Conservation (phyloP, 1,140 invertebrate genomes). For the Drosophila ohnishii region DNA sequence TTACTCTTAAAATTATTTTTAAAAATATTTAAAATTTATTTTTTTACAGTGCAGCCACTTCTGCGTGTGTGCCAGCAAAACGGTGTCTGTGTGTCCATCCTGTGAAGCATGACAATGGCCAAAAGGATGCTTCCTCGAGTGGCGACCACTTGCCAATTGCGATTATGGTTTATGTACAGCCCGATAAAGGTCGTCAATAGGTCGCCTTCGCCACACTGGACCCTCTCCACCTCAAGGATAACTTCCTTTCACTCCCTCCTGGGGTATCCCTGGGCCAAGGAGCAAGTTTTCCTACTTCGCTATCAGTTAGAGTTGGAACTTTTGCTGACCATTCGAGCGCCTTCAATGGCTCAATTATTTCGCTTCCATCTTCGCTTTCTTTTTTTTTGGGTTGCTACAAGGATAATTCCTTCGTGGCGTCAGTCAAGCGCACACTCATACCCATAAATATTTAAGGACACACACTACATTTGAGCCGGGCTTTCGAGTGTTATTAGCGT, state of each 20-base stretch:
- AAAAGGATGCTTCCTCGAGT: slow-evolving; percentile 62
- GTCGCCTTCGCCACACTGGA: slow-evolving; percentile 50
- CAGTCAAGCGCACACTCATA: slow-evolving; percentile 42
- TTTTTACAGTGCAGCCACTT: not conserved
- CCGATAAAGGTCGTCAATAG: slow-evolving; percentile 80
- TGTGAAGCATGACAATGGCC: slow-evolving; percentile 75
- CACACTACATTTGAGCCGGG: slow-evolving; percentile 43
- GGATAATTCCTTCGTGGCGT: slow-evolving; percentile 45
- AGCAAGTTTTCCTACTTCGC: slow-evolving; percentile 64
- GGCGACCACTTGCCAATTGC: slow-evolving; percentile 80
- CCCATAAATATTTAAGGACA: slow-evolving; percentile 45
- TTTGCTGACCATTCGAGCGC: slow-evolving; percentile 74
- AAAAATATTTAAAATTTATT: not conserved
- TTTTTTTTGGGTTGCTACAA: slow-evolving; percentile 43
- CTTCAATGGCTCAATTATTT: slow-evolving; percentile 79
- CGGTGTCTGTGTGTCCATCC: slow-evolving; percentile 48
- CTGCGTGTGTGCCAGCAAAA: slow-evolving; percentile 22
- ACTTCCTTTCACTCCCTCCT: not conserved
- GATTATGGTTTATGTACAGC: slow-evolving; percentile 78
- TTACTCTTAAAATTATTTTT: not conserved
- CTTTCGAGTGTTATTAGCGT: slow-evolving; percentile 58
- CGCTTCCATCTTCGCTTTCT: slow-evolving; percentile 29
- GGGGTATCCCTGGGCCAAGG: slow-evolving; percentile 53
- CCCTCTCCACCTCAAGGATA: slow-evolving; percentile 32
- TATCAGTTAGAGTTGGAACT: slow-evolving; percentile 59